These are phyloP conservation scores for Numenius phaeopus DNA, from an alignment of 2,797 vertebrate genomes.

Conservation along the genomic window DNA sequence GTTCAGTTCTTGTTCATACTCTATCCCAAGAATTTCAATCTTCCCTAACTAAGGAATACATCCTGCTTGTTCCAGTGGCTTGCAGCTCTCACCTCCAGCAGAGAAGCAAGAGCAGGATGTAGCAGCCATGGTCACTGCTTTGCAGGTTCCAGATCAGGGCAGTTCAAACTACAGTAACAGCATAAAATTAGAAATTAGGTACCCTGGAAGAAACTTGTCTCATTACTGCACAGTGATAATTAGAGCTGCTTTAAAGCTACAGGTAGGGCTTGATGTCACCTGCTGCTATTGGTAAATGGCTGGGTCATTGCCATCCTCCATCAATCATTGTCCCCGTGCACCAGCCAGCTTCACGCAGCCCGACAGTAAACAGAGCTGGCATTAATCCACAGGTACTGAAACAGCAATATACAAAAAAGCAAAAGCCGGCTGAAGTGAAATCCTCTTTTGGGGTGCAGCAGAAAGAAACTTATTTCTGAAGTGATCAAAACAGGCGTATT, in stretches of 20 bases:
- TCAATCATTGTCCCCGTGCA: too few species aligned
- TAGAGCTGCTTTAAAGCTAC: background rate
- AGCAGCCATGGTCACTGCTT: background rate
- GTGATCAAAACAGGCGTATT: background rate
- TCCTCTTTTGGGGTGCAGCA: background rate
- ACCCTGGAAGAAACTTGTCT: background rate
- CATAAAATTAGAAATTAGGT: background rate
- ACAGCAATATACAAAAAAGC: background rate
- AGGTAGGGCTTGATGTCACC: background rate
- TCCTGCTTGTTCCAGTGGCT: background rate
- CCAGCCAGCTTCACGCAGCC: background rate
- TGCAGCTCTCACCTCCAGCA: background rate
- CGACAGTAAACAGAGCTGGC: background rate
- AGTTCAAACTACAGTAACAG: background rate
- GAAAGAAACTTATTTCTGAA: background rate
- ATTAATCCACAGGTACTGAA: background rate
- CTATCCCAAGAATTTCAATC: background rate
- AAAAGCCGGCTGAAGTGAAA: background rate
- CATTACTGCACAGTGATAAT: background rate
- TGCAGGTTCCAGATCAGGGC: background rate
- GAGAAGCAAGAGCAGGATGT: background rate
- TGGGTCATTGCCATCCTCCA: background rate
- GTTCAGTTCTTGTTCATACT: background rate
- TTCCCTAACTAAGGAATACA: background rate
- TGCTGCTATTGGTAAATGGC: background rate